phyloP scores from a whole-genome alignment of 2,113 vertebrate species.

The Pleuronectes platessa region DNA sequence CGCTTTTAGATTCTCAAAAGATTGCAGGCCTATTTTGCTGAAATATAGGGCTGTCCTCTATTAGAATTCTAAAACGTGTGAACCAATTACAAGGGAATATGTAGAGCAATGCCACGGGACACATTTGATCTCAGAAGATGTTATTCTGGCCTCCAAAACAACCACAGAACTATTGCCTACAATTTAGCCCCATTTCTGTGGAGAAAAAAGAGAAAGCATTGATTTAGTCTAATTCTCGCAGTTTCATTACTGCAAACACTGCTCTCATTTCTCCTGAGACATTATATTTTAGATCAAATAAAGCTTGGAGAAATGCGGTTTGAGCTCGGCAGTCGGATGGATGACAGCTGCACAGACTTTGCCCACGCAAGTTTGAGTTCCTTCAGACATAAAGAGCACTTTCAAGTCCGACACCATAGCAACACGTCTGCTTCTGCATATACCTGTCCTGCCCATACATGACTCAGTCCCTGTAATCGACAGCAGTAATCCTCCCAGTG shows the following conservation, averaged over 20 bases:
- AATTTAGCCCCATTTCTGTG: slow-evolving; percentile 4
- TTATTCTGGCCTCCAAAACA: not conserved
- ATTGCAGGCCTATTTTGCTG: not conserved
- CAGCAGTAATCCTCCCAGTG: slow-evolving; percentile 54
- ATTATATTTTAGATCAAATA: slow-evolving; percentile 54
- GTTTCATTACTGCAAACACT: slow-evolving; percentile 33
- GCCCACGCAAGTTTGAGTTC: slow-evolving; percentile 71
- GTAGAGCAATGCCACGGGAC: not conserved
- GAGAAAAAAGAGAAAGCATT: not conserved
- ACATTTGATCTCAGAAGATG: not conserved
- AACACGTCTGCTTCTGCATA: slow-evolving; percentile 66
- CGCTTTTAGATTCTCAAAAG: not conserved
- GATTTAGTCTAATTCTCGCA: slow-evolving; percentile 31
- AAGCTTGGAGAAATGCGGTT: slow-evolving; percentile 51
- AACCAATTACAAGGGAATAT: not conserved
- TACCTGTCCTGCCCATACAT: slow-evolving; percentile 73
- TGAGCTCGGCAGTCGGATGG: slow-evolving; percentile 58
- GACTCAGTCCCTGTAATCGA: slow-evolving; percentile 69
- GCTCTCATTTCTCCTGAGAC: slow-evolving; percentile 47
- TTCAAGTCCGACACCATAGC: slow-evolving; percentile 75
- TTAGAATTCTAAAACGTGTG: not conserved
- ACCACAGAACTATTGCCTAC: not conserved
- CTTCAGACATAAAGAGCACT: slow-evolving; percentile 73
- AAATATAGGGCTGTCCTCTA: not conserved
- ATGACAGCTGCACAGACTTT: slow-evolving; percentile 66